Evolutionary conservation across 2,888 invertebrate genomes (phyloP).

Genomic region (Malachius bipustulatus): DNA sequence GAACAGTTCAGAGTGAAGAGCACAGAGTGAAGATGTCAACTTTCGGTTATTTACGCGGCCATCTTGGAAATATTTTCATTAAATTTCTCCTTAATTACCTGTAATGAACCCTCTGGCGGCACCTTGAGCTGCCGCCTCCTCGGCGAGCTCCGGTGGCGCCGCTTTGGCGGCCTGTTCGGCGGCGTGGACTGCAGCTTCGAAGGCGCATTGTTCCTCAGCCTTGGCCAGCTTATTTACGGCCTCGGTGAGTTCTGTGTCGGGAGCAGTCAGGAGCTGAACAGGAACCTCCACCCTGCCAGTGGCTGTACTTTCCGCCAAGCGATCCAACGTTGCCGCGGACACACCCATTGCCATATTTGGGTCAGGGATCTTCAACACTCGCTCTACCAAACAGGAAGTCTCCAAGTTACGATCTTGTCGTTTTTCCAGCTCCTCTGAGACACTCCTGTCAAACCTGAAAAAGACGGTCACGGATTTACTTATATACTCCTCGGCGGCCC

Average conservation of each 20-base stretch:
- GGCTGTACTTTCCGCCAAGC: conserved; percentile 27
- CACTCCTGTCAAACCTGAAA: conserved; percentile 27
- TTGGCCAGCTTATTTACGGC: conserved; percentile 37
- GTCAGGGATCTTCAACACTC: background rate
- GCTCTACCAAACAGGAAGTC: background rate
- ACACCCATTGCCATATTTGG: conserved; percentile 8
- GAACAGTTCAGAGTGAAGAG: too few relatives aligned
- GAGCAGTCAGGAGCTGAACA: conserved; percentile 23
- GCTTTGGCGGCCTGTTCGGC: conserved; percentile 36
- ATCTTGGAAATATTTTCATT: too few relatives aligned
- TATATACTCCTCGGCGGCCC: too few relatives aligned
- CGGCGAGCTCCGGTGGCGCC: conserved; percentile 37
- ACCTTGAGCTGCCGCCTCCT: conserved; percentile 37
- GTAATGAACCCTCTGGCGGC: conserved; percentile 32
- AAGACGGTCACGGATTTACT: too few relatives aligned
- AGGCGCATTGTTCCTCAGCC: conserved; percentile 36
- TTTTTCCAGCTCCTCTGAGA: conserved; percentile 28
- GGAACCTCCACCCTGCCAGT: conserved; percentile 28
- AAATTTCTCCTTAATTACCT: too few relatives aligned
- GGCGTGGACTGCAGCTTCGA: conserved; percentile 37
- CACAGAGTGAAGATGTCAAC: too few relatives aligned
- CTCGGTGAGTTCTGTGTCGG: conserved; percentile 33
- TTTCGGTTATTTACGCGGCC: too few relatives aligned
- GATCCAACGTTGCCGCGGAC: conserved; percentile 16
- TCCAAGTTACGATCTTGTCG: conserved; percentile 17